Conservation (phyloP, 2,797 vertebrate genomes). For the Cuniculus paca region DNA sequence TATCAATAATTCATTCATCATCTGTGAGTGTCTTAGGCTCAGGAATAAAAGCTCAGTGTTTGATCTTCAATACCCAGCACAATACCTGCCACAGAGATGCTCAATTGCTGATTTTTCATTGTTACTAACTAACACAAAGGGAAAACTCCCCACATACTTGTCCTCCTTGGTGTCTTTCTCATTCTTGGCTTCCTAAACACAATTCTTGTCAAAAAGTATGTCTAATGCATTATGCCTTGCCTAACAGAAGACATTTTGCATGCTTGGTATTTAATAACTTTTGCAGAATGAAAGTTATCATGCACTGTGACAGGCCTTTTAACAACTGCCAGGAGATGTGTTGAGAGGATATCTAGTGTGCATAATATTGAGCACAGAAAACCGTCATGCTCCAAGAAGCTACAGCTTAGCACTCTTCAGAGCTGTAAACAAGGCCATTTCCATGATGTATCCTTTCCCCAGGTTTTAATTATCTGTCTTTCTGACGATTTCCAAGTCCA, state of each 20-base stretch:
- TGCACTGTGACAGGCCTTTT: background rate
- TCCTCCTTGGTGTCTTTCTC: background rate
- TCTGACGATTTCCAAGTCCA: background rate
- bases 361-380: background rate
- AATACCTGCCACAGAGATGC: background rate
- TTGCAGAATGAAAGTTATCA: background rate
- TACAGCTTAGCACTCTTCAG: background rate
- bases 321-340: background rate
- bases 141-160: background rate
- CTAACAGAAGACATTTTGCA: background rate
- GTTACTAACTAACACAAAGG: background rate
- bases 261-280: background rate
- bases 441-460: background rate
- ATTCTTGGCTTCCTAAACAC: background rate
- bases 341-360: background rate
- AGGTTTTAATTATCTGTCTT: background rate
- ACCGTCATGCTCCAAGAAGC: background rate
- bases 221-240: background rate
- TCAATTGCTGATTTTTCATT: background rate
- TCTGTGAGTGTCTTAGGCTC: background rate
- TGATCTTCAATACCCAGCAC: background rate
- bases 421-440: background rate
- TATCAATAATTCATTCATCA: background rate
- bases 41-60: background rate
- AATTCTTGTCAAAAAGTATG: background rate